These are phyloP conservation scores for Uropsilus gracilis DNA, from an alignment of 2,113 vertebrate genomes.

Conservation along the genomic window DNA sequence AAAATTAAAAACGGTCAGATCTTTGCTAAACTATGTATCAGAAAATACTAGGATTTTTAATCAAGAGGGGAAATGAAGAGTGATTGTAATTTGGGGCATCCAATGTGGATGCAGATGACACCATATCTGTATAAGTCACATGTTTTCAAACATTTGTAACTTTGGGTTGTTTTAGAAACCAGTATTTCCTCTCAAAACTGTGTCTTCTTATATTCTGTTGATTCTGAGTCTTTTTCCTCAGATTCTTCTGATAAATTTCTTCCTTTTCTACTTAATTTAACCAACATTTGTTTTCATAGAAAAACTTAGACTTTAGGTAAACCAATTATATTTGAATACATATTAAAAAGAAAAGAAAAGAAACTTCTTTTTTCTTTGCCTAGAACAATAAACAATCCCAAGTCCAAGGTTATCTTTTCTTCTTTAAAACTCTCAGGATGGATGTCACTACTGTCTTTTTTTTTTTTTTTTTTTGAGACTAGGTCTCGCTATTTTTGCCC, in stretches of 20 bases:
- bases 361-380: too few relatives aligned
- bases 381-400: too few relatives aligned
- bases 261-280: background rate
- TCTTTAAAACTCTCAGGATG: background rate
- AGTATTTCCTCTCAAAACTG: background rate
- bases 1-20: background rate
- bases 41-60: background rate
- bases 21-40: background rate
- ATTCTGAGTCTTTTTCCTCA: background rate
- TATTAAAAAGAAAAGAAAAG: too few relatives aligned
- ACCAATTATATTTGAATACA: background rate
- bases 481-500: too few relatives aligned
- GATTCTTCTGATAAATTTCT: background rate
- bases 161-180: background rate
- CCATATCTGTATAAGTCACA: too few relatives aligned
- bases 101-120: background rate
- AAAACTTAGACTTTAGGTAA: background rate
- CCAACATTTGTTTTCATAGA: background rate
- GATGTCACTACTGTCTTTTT: background rate
- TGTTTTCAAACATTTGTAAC: accelerated
- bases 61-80: background rate
- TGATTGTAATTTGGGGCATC: background rate
- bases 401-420: background rate
- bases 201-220: background rate
- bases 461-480: too few relatives aligned